A percentile compares a stretch with the other conserved stretches of the same genome.
Evolutionary conservation across 2,113 vertebrate genomes (phyloP).

Genomic region (Urocitellus parryii): DNA sequence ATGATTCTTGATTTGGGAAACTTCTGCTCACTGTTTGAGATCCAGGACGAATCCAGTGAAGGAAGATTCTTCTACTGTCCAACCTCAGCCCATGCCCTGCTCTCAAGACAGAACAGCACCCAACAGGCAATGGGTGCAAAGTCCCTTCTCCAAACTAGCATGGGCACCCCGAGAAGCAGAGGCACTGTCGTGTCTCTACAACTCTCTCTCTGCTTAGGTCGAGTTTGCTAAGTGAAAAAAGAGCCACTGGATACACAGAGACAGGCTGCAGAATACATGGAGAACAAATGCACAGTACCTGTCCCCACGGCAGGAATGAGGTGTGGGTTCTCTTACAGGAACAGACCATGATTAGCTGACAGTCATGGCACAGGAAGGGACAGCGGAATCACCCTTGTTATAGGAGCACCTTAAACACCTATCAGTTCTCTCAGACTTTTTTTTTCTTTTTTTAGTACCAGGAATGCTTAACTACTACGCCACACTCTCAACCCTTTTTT

Average conservation of each 20-base stretch:
- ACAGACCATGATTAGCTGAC: not conserved
- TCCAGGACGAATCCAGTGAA: not conserved
- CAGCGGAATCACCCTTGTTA: not conserved
- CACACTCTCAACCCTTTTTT: too few species aligned
- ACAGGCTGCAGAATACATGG: not conserved
- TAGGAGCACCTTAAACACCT: not conserved
- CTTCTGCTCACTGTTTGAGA: not conserved
- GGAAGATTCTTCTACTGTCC: not conserved
- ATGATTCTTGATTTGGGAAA: not conserved
- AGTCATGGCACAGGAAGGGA: not conserved
- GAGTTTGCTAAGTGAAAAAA: not conserved
- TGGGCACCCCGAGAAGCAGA: not conserved
- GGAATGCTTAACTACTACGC: too few species aligned
- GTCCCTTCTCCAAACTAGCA: accelerated
- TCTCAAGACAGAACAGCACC: accelerated
- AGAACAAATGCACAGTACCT: accelerated
- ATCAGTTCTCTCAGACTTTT: too few species aligned
- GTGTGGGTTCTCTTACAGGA: not conserved
- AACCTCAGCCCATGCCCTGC: accelerated
- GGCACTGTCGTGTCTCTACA: accelerated
- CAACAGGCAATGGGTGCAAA: accelerated
- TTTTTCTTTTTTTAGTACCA: too few species aligned
- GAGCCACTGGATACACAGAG: not conserved
- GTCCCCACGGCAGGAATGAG: accelerated
- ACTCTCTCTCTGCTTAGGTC: not conserved